phyloP scores from a whole-genome alignment of 2,113 vertebrate species.

The Callocephalon fimbriatum region DNA sequence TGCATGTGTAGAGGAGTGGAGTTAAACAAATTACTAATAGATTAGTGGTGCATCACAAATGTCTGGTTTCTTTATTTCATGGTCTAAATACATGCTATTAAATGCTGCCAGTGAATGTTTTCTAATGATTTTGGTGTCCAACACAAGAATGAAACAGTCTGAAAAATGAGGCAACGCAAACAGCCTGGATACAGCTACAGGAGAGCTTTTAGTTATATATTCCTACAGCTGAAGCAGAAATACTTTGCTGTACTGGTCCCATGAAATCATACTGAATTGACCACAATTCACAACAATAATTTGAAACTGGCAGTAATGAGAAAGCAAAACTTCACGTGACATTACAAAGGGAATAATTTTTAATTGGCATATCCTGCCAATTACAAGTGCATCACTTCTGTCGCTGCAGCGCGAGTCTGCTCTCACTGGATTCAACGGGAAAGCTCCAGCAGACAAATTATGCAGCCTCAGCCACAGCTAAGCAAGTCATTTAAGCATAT shows the following conservation, averaged over 20 bases:
- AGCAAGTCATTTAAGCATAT: not conserved
- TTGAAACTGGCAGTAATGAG: not conserved
- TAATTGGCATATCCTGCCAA: not conserved
- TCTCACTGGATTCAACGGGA: not conserved
- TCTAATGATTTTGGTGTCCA: constrained; percentile 19
- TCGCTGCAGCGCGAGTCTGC: not conserved
- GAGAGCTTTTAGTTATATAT: not conserved
- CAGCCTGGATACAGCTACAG: not conserved
- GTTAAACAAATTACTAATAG: constrained; percentile 1
- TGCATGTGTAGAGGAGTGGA: not conserved
- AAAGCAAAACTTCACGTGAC: not conserved
- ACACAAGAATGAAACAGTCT: not conserved
- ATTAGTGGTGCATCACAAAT: constrained; percentile 11
- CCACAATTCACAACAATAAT: not conserved
- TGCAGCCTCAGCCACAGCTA: constrained; percentile 6
- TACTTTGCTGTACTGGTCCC: not conserved
- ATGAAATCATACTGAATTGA: not conserved
- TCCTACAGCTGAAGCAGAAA: not conserved
- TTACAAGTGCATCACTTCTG: not conserved
- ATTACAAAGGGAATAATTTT: not conserved
- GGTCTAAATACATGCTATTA: not conserved
- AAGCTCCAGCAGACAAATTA: not conserved
- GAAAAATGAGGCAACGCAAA: not conserved
- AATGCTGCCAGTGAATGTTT: constrained; percentile 21
- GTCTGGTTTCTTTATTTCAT: not conserved